Conservation (phyloP, 1,140 invertebrate species). For the Latrodectus geometricus region DNA sequence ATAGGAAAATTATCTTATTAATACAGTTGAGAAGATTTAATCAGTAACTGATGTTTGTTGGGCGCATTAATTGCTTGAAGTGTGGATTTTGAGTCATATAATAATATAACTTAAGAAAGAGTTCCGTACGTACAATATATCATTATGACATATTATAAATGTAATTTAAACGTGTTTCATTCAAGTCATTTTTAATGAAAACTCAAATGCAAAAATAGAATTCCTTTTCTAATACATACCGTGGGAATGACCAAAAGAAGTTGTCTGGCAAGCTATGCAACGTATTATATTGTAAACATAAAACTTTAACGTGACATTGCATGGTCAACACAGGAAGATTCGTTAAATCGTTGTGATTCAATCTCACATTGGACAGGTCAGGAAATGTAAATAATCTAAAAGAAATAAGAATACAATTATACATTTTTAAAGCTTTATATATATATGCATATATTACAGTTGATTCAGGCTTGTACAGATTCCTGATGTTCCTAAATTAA, state of each 20-base stretch:
- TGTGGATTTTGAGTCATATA: no score
- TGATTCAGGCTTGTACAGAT: not conserved
- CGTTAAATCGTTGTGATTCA: constrained; percentile 34
- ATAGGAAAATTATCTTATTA: no score
- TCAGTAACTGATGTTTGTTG: no score
- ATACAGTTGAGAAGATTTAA: no score
- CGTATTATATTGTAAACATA: constrained; percentile 43
- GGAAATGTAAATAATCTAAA: constrained; percentile 25
- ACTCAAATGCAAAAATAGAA: no score
- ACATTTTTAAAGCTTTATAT: no score
- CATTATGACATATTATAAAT: not conserved
- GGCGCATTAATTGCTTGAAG: no score
- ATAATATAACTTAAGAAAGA: not conserved
- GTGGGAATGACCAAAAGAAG: constrained; percentile 28
- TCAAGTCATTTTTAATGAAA: no score
- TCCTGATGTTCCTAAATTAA: no score
- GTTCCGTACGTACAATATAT: not conserved
- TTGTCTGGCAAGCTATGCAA: constrained; percentile 37
- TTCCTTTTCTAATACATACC: constrained; percentile 10
- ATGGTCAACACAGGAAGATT: constrained; percentile 4
- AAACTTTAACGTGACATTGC: constrained; percentile 8
- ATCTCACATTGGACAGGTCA: not conserved
- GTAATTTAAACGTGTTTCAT: not conserved
- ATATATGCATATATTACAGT: no score
- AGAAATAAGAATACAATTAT: not conserved